These are phyloP conservation scores for Mustela nigripes DNA, from an alignment of 2,113 vertebrate species.

Conservation along the genomic window DNA sequence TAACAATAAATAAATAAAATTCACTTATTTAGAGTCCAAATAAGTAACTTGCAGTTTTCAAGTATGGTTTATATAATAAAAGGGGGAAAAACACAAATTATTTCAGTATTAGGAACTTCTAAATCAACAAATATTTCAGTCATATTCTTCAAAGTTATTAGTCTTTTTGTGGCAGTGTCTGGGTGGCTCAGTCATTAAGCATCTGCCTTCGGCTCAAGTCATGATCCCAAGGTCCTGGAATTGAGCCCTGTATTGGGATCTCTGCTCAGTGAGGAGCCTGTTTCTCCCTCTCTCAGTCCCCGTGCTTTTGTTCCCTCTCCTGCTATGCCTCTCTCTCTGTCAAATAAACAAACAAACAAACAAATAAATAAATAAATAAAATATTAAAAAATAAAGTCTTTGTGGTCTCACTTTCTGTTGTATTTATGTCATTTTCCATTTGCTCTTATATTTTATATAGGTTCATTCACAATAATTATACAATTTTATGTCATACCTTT, in stretches of 20 bases:
- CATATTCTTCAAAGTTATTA: neutral
- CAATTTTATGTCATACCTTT: neutral
- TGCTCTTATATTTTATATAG: neutral
- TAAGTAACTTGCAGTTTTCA: neutral
- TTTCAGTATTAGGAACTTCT: neutral
- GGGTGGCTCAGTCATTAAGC: too few species aligned
- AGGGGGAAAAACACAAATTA: neutral
- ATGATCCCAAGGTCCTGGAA: too few species aligned
- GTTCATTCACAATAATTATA: neutral
- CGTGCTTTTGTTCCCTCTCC: too few species aligned
- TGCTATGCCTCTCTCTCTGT: too few species aligned
- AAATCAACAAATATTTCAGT: neutral
- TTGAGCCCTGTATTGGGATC: too few species aligned
- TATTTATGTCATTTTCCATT: neutral
- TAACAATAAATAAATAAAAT: neutral
- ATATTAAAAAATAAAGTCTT: neutral
- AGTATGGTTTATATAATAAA: neutral
- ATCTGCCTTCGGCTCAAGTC: too few species aligned
- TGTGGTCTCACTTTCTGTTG: neutral
- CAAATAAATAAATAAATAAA: too few species aligned
- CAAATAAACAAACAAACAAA: too few species aligned
- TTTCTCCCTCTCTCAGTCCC: too few species aligned
- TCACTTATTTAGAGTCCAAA: neutral
- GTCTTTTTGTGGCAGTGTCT: neutral
- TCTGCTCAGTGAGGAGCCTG: too few species aligned